phyloP scores from a whole-genome alignment of 2,888 invertebrate genomes.

The Dorcus hopei region DNA sequence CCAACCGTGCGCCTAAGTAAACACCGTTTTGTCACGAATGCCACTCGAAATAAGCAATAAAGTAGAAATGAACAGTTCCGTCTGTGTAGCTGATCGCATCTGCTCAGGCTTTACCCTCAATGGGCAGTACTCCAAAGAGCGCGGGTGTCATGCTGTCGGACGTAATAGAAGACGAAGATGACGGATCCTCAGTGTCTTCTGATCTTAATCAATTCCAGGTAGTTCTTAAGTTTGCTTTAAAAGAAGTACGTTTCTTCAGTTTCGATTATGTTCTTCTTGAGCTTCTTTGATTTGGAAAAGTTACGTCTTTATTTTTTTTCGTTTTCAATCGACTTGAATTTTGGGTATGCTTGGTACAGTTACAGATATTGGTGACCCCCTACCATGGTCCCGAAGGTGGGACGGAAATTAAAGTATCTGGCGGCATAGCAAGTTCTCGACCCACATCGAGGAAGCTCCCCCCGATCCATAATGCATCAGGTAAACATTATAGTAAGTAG shows the following conservation, averaged over 20 bases:
- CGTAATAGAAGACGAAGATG: constrained; percentile 25
- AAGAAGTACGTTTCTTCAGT: background rate
- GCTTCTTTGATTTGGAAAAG: background rate
- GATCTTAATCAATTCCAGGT: constrained; percentile 25
- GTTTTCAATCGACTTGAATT: background rate
- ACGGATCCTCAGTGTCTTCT: constrained; percentile 14
- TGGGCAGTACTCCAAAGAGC: constrained; percentile 15
- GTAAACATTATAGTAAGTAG: constrained; percentile 11
- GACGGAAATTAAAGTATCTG: constrained; percentile 41
- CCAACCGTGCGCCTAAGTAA: constrained; percentile 11
- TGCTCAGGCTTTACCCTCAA: background rate
- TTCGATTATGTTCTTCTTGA: background rate
- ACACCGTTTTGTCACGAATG: constrained; percentile 28
- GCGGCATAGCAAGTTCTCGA: constrained; percentile 32
- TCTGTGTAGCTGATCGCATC: constrained; percentile 11
- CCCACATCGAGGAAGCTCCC: constrained; percentile 20
- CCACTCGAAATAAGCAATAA: constrained; percentile 24
- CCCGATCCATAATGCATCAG: constrained; percentile 24
- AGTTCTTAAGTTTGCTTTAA: background rate
- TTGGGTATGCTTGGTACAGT: constrained; percentile 26
- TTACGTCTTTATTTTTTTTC: background rate
- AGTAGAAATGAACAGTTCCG: constrained; percentile 16
- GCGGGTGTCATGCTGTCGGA: constrained; percentile 19
- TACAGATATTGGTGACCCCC: constrained; percentile 41
- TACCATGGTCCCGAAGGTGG: constrained; percentile 34